Percentiles rank a stretch among this genome's conserved stretches.
phyloP scores from a whole-genome alignment of 2,888 invertebrate genomes.

The Macrosoma leucophasiata region DNA sequence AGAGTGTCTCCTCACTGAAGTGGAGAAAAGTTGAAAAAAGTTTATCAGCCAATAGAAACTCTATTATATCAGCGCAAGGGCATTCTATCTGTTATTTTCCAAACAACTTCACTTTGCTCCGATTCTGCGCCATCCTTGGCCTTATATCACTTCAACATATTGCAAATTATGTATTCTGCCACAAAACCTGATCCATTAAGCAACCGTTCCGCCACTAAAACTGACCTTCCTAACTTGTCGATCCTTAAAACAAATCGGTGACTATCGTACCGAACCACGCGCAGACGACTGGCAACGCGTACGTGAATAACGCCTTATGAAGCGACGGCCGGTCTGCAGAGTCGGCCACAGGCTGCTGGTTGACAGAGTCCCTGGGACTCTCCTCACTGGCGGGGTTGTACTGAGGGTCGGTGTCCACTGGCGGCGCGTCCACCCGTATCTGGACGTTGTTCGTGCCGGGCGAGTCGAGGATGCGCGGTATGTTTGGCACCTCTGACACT shows the following conservation, averaged over 20 bases:
- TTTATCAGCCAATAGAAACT: too few relatives aligned
- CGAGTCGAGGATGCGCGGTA: conserved; percentile 41
- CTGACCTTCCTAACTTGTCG: too few relatives aligned
- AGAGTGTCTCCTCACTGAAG: too few relatives aligned
- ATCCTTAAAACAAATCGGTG: conserved; percentile 87
- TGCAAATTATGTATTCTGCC: too few relatives aligned
- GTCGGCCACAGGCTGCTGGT: conserved; percentile 41
- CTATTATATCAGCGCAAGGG: too few relatives aligned
- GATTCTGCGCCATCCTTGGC: too few relatives aligned
- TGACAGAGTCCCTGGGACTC: conserved; percentile 22
- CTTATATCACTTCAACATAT: too few relatives aligned
- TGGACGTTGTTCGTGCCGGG: conserved; percentile 44
- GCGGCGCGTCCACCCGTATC: conserved; percentile 23
- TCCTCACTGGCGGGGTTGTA: conserved; percentile 12
- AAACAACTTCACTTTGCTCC: too few relatives aligned
- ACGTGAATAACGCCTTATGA: conserved; percentile 80
- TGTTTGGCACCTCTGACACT: conserved; percentile 38
- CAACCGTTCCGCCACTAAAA: too few relatives aligned
- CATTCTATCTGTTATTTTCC: too few relatives aligned
- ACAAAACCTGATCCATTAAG: too few relatives aligned
- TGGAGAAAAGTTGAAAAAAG: too few relatives aligned
- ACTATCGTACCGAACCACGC: conserved; percentile 91
- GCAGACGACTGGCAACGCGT: conserved; percentile 87
- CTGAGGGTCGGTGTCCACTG: conserved; percentile 16
- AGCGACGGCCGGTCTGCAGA: conserved; percentile 67